Base-by-base conservation (phyloP, 2,888 invertebrate genomes). In the Drosophila fungiperda region DNA sequence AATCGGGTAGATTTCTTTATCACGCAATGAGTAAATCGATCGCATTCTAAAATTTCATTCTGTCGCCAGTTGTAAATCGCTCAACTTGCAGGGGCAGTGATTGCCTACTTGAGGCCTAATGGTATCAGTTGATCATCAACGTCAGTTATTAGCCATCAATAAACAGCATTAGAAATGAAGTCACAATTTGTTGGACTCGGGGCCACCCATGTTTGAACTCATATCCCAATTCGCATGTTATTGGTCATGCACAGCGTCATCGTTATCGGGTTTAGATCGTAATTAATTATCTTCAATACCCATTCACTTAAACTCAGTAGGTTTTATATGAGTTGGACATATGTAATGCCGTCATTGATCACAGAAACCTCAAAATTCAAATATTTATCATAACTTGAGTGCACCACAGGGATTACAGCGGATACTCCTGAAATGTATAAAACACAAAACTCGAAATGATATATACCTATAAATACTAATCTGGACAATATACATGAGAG, bases 91-190 rank as follows among this genome's bases (percentile, higher is more conserved):
- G 68, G 59, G 67, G 65, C 85, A 73, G 72, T 67, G 70, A 83
- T 83, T 83, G 83, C 86, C 86, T 89, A 88, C 88, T 83, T 80
- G 72, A 74, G 64, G 78, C 68, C 69, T 76, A 62, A 65, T 62
- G 64, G 54, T 70, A 52, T 66, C 78, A 75, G 48, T 65, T 55
- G 67, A 64, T 69, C 64, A 69, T 45, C 57, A 36, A 23, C 58
- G 23, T 8, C 59, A 53, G 42, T 53, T 57, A 82, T 75, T 48
- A 54, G 40, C 53, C 54, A 79, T 69, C 68, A 65, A 26, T 58
- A 71, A 76, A 76, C 71, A 62, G 65, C 69, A 50, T 61, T 55
- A 60, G 67, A 40, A 68, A 80, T 78, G 78, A 78, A 78, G 64
- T 80, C 76, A 80, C 65, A 38, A 38, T 20, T 20, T 60, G 54